phyloP scores from a whole-genome alignment of 53 echinoderm and acorn worm species.

The Arbacia lixula region DNA sequence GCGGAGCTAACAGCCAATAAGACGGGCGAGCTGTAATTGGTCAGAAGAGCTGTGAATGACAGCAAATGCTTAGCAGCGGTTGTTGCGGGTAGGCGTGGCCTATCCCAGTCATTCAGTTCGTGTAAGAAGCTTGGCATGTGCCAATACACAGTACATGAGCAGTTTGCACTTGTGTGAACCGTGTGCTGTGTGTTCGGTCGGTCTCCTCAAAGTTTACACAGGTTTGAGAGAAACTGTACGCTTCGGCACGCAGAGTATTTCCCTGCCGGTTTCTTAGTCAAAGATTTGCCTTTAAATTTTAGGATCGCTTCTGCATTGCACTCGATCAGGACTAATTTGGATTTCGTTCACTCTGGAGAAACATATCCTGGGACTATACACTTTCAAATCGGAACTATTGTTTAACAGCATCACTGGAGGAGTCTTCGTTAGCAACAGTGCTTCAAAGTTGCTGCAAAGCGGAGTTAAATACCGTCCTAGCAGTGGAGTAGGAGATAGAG shows the following conservation, averaged over 20 bases:
- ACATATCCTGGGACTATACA: conserved; percentile 32
- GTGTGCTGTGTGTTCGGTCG: neutral
- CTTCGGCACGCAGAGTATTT: conserved; percentile 32
- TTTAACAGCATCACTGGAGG: too few relatives aligned
- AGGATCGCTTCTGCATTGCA: neutral
- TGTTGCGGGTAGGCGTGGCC: neutral
- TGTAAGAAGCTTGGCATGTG: neutral
- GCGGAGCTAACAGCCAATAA: neutral
- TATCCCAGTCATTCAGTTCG: conserved; percentile 12
- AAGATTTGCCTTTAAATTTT: neutral
- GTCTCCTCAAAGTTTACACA: conserved; percentile 12
- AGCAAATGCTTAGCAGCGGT: conserved; percentile 4
- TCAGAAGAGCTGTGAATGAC: neutral
- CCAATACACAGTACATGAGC: neutral
- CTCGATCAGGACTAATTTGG: conserved; percentile 3
- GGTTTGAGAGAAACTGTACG: conserved; percentile 10
- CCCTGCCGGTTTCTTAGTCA: neutral
- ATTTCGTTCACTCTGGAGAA: conserved; percentile 11
- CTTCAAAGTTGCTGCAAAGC: too few relatives aligned
- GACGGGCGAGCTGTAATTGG: neutral
- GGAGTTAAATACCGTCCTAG: too few relatives aligned
- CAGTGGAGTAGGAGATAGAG: too few relatives aligned
- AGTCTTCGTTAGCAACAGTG: too few relatives aligned
- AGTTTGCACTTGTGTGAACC: neutral
- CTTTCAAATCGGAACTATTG: too few relatives aligned